phyloP scores from a whole-genome alignment of 2,113 vertebrate genomes.

The Actinemys pallida region DNA sequence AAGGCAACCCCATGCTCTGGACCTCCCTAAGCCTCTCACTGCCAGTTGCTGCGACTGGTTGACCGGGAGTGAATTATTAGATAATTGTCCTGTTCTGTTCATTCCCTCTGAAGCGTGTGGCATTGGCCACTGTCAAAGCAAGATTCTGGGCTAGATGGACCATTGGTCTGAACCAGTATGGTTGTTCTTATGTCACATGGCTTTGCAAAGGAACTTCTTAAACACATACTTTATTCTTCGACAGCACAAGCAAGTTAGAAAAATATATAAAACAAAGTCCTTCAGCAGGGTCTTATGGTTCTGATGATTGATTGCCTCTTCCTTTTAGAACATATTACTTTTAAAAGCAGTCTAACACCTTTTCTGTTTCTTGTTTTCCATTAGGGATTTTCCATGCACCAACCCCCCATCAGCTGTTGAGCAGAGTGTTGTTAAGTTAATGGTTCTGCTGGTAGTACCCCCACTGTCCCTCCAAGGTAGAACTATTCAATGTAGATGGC shows the following conservation, averaged over 20 bases:
- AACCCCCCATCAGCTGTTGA: not conserved
- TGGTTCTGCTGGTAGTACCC: not conserved
- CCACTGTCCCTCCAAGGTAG: not conserved
- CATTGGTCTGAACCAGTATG: too few relatives aligned
- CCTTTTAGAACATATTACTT: not conserved
- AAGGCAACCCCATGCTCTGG: too few relatives aligned
- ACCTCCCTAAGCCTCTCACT: too few relatives aligned
- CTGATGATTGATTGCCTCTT: not conserved
- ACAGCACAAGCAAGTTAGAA: not conserved
- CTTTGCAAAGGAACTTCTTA: not conserved
- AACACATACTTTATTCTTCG: not conserved
- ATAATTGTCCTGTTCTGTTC: too few relatives aligned
- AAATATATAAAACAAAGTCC: not conserved
- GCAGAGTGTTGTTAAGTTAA: not conserved
- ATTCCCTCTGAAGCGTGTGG: too few relatives aligned
- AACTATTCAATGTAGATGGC: not conserved
- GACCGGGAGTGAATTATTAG: too few relatives aligned
- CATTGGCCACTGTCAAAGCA: too few relatives aligned
- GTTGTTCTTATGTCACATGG: not conserved
- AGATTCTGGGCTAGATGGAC: too few relatives aligned
- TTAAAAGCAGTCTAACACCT: conserved; percentile 5
- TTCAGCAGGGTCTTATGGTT: not conserved
- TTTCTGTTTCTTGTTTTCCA: not conserved
- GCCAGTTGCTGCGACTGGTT: too few relatives aligned
- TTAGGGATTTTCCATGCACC: not conserved